Conservation (phyloP, 2,797 vertebrate genomes). For the Sebastes paucispinis region DNA sequence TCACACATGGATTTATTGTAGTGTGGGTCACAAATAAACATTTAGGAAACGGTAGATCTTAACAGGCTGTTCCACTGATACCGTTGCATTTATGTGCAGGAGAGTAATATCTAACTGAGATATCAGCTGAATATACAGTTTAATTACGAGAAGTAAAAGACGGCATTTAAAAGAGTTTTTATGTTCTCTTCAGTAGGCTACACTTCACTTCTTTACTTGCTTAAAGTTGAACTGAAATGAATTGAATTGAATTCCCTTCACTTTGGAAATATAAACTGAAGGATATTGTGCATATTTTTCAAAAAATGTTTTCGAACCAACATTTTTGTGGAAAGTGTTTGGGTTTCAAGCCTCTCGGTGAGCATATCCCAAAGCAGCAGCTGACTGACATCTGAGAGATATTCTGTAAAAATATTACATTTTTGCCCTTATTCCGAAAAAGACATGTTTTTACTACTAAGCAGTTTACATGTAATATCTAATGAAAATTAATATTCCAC, state of each 20-base stretch:
- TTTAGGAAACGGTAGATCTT: not conserved
- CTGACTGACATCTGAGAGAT: no score
- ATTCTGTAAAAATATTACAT: no score
- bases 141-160: not conserved
- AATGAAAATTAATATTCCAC: no score
- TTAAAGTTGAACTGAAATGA: not conserved
- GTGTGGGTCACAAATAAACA: constrained; percentile 1
- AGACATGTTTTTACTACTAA: no score
- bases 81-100: not conserved
- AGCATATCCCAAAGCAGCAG: not conserved
- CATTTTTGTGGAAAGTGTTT: not conserved
- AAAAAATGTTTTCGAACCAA: not conserved
- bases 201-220: not conserved
- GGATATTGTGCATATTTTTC: not conserved
- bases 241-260: not conserved
- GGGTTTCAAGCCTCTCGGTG: accelerated
- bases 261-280: not conserved
- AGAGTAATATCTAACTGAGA: not conserved
- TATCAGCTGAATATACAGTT: not conserved
- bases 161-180: not conserved
- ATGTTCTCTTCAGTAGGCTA: not conserved
- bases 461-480: no score
- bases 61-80: not conserved
- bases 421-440: no score
- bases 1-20: constrained; percentile 14